phyloP scores from a whole-genome alignment of 2,797 vertebrate genomes.

The Syndactyla subalaris region DNA sequence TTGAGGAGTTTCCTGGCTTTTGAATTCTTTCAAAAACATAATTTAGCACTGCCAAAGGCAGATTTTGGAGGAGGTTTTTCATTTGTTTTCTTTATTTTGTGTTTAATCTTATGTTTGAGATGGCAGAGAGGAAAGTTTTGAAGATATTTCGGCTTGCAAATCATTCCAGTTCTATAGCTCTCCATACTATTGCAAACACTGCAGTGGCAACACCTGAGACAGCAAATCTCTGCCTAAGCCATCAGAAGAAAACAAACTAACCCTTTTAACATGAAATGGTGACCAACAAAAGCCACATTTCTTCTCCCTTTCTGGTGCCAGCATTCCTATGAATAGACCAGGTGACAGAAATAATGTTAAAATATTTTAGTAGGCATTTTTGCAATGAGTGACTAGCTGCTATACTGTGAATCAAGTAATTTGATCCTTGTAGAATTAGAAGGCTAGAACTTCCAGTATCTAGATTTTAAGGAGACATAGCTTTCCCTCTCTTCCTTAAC shows the following conservation, averaged over 20 bases:
- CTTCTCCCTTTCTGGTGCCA: background rate
- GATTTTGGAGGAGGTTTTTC: background rate
- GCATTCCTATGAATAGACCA: background rate
- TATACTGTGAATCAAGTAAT: background rate
- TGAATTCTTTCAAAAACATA: conserved; percentile 46
- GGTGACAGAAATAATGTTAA: background rate
- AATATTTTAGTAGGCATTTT: background rate
- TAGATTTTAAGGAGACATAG: background rate
- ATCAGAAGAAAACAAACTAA: background rate
- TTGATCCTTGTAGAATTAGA: background rate
- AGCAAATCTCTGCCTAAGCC: background rate
- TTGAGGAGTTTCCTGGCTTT: conserved; percentile 60
- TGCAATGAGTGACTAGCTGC: background rate
- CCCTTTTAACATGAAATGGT: background rate
- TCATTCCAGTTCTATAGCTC: background rate
- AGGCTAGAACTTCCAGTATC: background rate
- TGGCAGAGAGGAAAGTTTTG: background rate
- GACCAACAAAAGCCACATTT: background rate
- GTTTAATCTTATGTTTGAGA: background rate
- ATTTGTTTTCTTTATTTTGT: conserved; percentile 5
- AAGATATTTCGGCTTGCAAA: background rate
- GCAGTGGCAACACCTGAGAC: background rate
- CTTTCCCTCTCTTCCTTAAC: background rate
- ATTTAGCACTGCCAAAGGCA: conserved; percentile 25
- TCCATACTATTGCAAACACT: background rate